phyloP scores from a whole-genome alignment of 2,797 vertebrate species.

The Myripristis jacobus region DNA sequence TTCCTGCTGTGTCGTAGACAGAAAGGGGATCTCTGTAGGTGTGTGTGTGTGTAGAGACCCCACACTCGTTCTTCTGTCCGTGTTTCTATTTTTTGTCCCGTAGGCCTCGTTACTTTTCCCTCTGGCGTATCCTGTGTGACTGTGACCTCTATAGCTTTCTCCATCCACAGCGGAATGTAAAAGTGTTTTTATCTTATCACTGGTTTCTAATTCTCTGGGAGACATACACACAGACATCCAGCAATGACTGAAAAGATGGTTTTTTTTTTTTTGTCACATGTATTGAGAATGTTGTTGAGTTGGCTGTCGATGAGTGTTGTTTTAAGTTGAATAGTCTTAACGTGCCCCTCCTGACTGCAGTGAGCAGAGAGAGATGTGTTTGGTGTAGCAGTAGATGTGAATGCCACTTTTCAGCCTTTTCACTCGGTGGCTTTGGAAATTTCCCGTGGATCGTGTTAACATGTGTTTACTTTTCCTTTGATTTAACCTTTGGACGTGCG shows the following conservation, averaged over 20 bases:
- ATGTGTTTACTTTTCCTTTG: conserved; percentile 34
- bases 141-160: conserved; percentile 63
- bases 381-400: conserved; percentile 69
- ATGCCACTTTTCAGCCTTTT: conserved; percentile 50
- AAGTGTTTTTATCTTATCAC: conserved; percentile 47
- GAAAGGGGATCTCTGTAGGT: conserved; percentile 59
- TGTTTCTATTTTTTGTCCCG: conserved; percentile 42
- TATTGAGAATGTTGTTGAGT: conserved; percentile 31
- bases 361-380: conserved; percentile 59
- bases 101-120: conserved; percentile 24
- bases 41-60: conserved; percentile 48
- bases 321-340: conserved; percentile 60
- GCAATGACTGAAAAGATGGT: conserved; percentile 12
- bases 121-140: conserved; percentile 48
- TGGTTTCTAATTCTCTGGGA: conserved; percentile 53
- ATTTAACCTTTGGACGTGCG: conserved; percentile 35
- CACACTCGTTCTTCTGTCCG: conserved; percentile 48
- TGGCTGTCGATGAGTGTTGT: conserved; percentile 41
- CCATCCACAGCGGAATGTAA: conserved; percentile 75
- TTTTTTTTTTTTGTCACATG: conserved; percentile 45
- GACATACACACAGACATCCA: conserved; percentile 41
- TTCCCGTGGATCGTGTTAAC: conserved; percentile 36
- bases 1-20: conserved; percentile 64
- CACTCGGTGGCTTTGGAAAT: conserved; percentile 36
- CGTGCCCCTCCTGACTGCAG: conserved; percentile 53